Base-by-base conservation (phyloP, 2,888 invertebrate species). In the Falcaria lacertinaria region DNA sequence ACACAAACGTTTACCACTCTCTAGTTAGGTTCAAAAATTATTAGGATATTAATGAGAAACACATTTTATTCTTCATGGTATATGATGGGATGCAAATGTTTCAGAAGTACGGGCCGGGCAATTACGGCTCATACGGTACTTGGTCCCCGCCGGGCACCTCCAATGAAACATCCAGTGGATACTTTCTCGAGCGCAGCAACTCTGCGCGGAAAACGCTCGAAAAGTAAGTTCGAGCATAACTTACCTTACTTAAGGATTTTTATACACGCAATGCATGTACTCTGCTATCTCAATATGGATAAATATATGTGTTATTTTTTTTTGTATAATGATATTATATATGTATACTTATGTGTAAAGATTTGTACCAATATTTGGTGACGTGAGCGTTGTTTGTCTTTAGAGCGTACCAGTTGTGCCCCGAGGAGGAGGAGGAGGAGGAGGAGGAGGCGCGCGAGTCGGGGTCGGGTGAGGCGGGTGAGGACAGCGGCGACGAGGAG, bases 61-160 rank as follows among this genome's bases (percentile, higher is more conserved):
- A 11, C 3, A 11, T 28, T 28, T 11, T 28, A 1, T 28, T 28
- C 11, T 11, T 11, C 8, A 32, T 16, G 5, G 6, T 14, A 22
- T 37, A 28, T 37, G 22, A 37, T n/a, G 5, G 42, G 34, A 36
- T 40, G 4, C 15, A 47, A 34, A 57, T 45, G 46, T 61, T 80
- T 47, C 85, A 91, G 71, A 89, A 91, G 81, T 90, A 88, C 52
- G 91, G 91, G 33, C 90, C 91, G 7, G 89, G 90, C 28, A 87
- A 90, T 65, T 97, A 97, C 77, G 83, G 83, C 4, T 93, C 95
- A 42, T 97, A 97, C 77, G 96, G 93, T 69, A 96, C 96, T 50
- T 98, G 97, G 97, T 98, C 98, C 70, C 96, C 97, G 5, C 97
- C 97, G 14, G 95, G 96, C 15, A 96, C 97, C 62, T 97, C 97